Percentiles rank a stretch among this genome's conserved stretches.
phyloP scores from a whole-genome alignment of 2,888 invertebrate genomes.

The Acheta domesticus region DNA sequence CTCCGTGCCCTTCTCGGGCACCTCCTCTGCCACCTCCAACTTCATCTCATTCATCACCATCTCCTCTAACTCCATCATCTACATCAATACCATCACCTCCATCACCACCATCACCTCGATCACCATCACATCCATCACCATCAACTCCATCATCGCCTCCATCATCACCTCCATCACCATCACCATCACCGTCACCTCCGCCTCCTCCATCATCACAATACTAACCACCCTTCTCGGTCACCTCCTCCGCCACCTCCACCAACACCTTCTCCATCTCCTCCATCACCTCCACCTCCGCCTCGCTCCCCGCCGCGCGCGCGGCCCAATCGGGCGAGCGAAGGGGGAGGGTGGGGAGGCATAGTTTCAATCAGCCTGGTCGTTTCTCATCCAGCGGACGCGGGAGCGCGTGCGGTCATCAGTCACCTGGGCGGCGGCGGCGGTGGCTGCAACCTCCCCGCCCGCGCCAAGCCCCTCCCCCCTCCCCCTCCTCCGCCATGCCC shows the following conservation, averaged over 20 bases:
- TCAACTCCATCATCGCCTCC: no score
- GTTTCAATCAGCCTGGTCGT: not conserved
- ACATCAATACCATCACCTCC: not conserved
- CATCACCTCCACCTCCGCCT: not conserved
- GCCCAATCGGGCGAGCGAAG: no score
- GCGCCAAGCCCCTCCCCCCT: no score
- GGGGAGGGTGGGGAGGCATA: not conserved
- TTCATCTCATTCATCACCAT: not conserved
- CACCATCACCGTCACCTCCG: not conserved
- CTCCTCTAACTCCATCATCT: no score
- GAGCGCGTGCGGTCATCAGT: conserved; percentile 7
- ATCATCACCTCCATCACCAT: not conserved
- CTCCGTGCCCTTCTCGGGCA: not conserved
- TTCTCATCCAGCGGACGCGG: not conserved
- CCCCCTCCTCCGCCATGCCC: no score
- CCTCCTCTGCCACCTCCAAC: no score
- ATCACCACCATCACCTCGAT: not conserved
- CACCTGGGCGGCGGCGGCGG: not conserved
- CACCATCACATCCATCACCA: no score
- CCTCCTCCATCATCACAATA: no score
- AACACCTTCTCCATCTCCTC: not conserved
- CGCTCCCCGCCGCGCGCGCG: not conserved
- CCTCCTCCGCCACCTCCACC: no score
- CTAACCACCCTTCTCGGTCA: no score
- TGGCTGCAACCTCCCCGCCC: not conserved